Base-by-base conservation (phyloP, 2,113 vertebrate species). In the Dolichotis patagonum region DNA sequence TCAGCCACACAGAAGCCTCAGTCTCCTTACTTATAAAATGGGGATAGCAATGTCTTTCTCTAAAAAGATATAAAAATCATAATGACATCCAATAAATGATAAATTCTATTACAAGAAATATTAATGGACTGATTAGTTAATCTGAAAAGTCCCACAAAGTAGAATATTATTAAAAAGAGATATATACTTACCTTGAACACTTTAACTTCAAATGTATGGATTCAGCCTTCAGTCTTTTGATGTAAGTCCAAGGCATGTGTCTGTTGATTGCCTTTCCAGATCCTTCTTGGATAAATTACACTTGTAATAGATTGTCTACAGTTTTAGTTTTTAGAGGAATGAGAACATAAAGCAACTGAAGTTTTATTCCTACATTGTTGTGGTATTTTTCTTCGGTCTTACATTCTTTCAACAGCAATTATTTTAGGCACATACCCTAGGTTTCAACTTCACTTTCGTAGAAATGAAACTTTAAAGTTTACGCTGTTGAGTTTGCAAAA, bases 181-280 rank as follows among this genome's bases (percentile, higher is more conserved):
- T 58, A 96, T 77, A 95, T 75, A 90, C 92, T 97, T 81, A 97
- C 75, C 73, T 94, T 49, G 30, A 94, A 96, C 62, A 96, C 94
- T 97, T 97, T 91, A 96, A 95, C 80, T 97, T 89, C 83, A 96
- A 96, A 93, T 93, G 96, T 52, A 96, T 86, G 93, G 73, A 97
- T 96, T 91, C 60, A 84, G 63, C 95, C 81, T 95, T 78, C 85
- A 88, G 62, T 84, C 67, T 91, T 97, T 87, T 95, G 67, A 93
- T 92, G 38, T 91, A 81, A 96, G 69, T 75, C 95, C 94, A 97
- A 94, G 60, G 32, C 78, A 91, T 85, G 67, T 87, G 75, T 87
- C 87, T 97, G 58, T 84, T 97, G 81, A 91, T 84, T 95, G 84
- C 82, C 67, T 97, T 97, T 94, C 80, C 62, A 95, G 87, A 95